Base-by-base conservation (phyloP, 2,113 vertebrate genomes). In the Sula dactylatra region DNA sequence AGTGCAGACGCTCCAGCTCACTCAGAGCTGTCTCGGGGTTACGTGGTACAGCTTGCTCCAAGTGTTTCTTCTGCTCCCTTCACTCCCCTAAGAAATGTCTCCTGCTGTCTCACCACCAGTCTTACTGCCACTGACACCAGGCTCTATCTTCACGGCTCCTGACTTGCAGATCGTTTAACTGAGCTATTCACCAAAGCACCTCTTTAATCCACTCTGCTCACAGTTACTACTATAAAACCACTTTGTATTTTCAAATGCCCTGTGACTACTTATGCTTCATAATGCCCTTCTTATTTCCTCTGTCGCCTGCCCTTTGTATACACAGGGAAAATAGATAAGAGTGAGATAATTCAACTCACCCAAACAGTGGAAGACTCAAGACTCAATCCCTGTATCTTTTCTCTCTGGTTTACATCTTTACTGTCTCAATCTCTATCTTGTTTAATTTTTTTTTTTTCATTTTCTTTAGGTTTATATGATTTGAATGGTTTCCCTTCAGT, bases 51-150 rank as follows among this genome's bases (percentile, higher is more conserved):
- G 67, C 66, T 54, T 58, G 34, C 69, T 92, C 67, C 58, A 44
- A 10, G 67, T 5, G n/a, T 22, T 69, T 12, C 64, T 71, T 7
- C 80, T 74, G 31, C 22, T 90, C 34, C 64, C 62, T 44, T 56
- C 2, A 0, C 36, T 92, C 36, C 21, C 58, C 14, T 22, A 21
- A 11, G 71, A 20, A 65, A 8, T 3, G 4, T 16, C 40, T 67
- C 50, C 76, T 62, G 29, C 58, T 8, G 2, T 55, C 77, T 74
- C 72, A 2, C 29, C 62, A 52, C 69, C 58, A 16, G 1, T 13
- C 40, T 15, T 5, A 1, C 29, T 38, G 82, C 79, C 0, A 1
- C 65, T 2, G 0, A 2, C 78, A 67, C 40, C 5, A 4, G 25
- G n/a, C n/a, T 82, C 77, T 71, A 11, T 21, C 87, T 64, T 27